Conservation (phyloP, 2,113 vertebrate species). For the Paratilapia polleni region DNA sequence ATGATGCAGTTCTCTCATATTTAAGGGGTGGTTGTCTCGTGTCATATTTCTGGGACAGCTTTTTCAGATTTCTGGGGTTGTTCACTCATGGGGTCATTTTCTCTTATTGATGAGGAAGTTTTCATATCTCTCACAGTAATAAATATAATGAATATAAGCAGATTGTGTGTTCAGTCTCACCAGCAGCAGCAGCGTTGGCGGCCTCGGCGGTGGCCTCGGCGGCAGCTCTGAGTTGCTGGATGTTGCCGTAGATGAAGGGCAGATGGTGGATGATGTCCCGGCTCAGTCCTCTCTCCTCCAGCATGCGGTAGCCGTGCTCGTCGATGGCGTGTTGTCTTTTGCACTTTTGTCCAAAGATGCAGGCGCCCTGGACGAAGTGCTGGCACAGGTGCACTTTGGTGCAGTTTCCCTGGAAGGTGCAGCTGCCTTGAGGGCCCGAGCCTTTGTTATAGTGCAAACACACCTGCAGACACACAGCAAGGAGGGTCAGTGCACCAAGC, state of each 20-base stretch:
- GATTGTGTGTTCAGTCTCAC: no score
- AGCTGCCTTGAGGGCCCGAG: conserved; percentile 62
- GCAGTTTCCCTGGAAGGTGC: conserved; percentile 72
- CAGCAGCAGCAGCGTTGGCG: conserved; percentile 22
- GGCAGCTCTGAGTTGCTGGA: conserved; percentile 48
- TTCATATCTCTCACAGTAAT: no score
- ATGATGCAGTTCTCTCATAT: no score
- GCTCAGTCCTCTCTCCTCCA: conserved; percentile 74
- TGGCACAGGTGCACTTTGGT: conserved; percentile 79
- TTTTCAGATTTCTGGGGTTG: no score
- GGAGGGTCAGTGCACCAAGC: not conserved
- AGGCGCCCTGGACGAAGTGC: conserved; percentile 74
- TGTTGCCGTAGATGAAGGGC: conserved; percentile 73
- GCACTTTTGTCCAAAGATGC: conserved; percentile 73
- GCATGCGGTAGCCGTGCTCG: conserved; percentile 40
- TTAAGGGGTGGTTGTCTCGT: no score
- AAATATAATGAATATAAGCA: not conserved
- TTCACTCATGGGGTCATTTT: no score
- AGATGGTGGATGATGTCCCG: conserved; percentile 63
- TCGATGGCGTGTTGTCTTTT: conserved; percentile 70
- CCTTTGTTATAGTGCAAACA: conserved; percentile 80
- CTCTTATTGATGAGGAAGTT: no score
- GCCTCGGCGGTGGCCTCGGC: not conserved
- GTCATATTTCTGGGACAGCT: no score
- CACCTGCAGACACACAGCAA: conserved; percentile 53